Evolutionary conservation across 2,888 invertebrate species (phyloP).

Genomic region (Gibbula magus): DNA sequence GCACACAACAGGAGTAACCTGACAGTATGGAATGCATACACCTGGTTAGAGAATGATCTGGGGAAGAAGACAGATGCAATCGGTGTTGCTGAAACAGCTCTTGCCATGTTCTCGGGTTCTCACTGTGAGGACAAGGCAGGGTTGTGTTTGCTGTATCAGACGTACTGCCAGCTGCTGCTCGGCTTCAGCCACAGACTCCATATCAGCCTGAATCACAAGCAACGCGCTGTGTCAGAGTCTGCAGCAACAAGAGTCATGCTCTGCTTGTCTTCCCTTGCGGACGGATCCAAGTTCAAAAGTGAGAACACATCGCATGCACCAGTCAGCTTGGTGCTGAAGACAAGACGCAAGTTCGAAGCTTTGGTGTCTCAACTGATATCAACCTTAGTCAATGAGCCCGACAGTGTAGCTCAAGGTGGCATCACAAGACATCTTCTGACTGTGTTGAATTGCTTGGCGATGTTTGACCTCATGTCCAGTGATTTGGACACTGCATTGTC

Average conservation of each 20-base stretch:
- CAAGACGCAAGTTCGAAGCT: conserved; percentile 26
- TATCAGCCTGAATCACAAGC: background rate
- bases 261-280: conserved; percentile 41
- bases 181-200: background rate
- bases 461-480: conserved; percentile 67
- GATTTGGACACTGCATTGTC: conserved; percentile 47
- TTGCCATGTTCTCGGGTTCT: conserved; percentile 54
- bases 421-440: background rate
- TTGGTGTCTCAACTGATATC: background rate
- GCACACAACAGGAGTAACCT: conserved; percentile 71
- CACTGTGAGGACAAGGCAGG: conserved; percentile 30
- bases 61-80: conserved; percentile 66
- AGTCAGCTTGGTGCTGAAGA: conserved; percentile 33
- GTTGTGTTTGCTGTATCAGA: conserved; percentile 48
- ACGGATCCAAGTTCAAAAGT: conserved; percentile 44
- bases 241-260: conserved; percentile 9
- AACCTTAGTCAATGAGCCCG: background rate
- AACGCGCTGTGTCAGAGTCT: background rate
- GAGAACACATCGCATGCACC: background rate
- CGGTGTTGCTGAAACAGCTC: conserved; percentile 65
- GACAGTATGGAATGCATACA: conserved; percentile 70
- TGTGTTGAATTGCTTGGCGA: conserved; percentile 57
- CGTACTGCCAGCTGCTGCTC: conserved; percentile 51
- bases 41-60: conserved; percentile 62
- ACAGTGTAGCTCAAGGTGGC: background rate